Evolutionary conservation across 2,113 vertebrate genomes (phyloP).

Genomic region (Pedionomus torquatus): DNA sequence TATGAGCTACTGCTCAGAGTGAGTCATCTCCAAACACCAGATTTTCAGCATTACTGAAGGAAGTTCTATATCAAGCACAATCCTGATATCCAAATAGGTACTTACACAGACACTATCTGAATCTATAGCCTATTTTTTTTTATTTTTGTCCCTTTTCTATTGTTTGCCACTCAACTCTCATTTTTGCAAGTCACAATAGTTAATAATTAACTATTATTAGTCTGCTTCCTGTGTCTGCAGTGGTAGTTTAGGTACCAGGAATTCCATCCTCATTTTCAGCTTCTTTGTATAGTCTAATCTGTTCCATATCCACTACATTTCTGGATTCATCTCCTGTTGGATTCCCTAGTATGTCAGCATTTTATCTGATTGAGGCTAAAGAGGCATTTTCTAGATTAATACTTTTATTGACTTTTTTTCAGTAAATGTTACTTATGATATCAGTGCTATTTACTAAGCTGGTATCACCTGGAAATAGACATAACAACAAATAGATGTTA

Average conservation of each 20-base stretch:
- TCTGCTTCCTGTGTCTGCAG: neutral
- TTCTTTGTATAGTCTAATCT: neutral
- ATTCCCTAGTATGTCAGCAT: neutral
- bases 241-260: neutral
- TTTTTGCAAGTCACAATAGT: neutral
- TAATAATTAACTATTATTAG: no score
- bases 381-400: neutral
- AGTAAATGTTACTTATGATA: neutral
- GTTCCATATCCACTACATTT: neutral
- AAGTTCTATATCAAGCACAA: neutral
- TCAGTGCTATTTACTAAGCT: neutral
- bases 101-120: neutral
- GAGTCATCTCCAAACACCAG: neutral
- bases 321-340: neutral
- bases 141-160: neutral
- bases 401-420: neutral
- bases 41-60: neutral
- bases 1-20: neutral
- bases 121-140: neutral
- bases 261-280: neutral
- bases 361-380: neutral
- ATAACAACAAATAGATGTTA: neutral
- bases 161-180: neutral
- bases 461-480: neutral
- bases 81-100: neutral